Conservation (phyloP, 2,888 invertebrate species). For the Hydraecia micacea region DNA sequence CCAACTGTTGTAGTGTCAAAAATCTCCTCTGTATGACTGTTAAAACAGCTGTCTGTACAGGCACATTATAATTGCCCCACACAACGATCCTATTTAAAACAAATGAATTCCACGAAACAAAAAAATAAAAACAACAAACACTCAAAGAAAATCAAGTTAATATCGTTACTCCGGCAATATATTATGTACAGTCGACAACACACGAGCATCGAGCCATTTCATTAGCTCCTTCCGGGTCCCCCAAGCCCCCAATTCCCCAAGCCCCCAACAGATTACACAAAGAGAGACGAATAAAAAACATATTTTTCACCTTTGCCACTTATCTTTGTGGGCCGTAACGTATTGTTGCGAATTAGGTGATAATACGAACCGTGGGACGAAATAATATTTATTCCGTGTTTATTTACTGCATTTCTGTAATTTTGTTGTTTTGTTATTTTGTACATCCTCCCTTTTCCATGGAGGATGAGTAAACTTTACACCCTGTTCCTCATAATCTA, state of each 20-base stretch:
- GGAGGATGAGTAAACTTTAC: not conserved
- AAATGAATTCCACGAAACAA: conserved; percentile 33
- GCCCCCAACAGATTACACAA: conserved; percentile 60
- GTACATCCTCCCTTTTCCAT: not conserved
- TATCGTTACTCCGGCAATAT: conserved; percentile 60
- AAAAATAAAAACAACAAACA: conserved; percentile 49
- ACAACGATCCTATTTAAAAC: conserved; percentile 16
- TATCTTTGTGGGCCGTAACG: conserved; percentile 46
- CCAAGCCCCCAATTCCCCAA: conserved; percentile 10
- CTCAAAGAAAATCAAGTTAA: conserved; percentile 57
- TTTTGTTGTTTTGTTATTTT: not conserved
- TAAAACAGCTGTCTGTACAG: not conserved
- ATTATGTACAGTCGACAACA: conserved; percentile 65
- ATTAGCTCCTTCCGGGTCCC: conserved; percentile 62
- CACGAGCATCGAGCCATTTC: conserved; percentile 65
- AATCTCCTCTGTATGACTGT: no score
- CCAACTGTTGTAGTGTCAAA: no score
- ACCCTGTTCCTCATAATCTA: not conserved
- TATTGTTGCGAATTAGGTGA: conserved; percentile 50
- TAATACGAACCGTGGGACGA: conserved; percentile 27
- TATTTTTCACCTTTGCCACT: conserved; percentile 62
- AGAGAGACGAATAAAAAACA: conserved; percentile 62
- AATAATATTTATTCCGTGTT: conserved; percentile 28
- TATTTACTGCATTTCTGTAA: conserved; percentile 18
- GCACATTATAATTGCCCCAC: not conserved